Evolutionary conservation across 2,797 vertebrate species (phyloP), one percentile per base, ranked within the genome.

Genomic region (Onychomys torridus): DNA sequence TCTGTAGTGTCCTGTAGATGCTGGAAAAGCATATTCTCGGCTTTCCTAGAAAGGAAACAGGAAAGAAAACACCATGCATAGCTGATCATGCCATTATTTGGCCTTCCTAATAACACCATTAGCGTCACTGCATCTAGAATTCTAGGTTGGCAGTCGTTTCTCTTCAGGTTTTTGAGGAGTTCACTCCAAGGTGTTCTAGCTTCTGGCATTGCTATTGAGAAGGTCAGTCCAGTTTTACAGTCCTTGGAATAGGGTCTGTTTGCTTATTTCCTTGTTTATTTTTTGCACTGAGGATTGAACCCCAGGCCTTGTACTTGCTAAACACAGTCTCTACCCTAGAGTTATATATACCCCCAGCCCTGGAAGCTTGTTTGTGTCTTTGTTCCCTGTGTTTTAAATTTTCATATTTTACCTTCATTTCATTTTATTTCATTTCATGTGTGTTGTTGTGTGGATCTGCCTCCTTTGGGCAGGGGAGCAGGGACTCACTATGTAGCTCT

Each of bases 381-480:
- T 95, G 73, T 49, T 75, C 69, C 90, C 17, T 94, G 2, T 77
- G 17, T 65, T 92, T 85, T 93, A 90, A 94, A 86, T 90, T 90
- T 93, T 92, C 32, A 65, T 49, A 71, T 12, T 55, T 29, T 88
- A 34, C 37, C 67, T 95, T 73, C 12, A 16, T 89, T 86, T 46
- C 43, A 85, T 43, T 79, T 89, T 76, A 90, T 67, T 67, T 92
- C 63, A 71, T 67, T 49, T 75, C 63, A 65, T 76, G 46, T 83
- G 7, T 78, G 34, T 91, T 94, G 17, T 25, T 65, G 1, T 43
- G 23, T 65, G 7, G 71, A 76, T 21, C 19, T 61, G 87, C 55
- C 40, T 49, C 32, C 32, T 67, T 34, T 49, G 11, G 83, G 32
- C 43, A 67, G 32, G 29, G 43, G 13, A 8, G 25, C 12, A 25